Evolutionary conservation across 2,888 invertebrate genomes (phyloP).

Genomic region (Petrolisthes cinctipes): DNA sequence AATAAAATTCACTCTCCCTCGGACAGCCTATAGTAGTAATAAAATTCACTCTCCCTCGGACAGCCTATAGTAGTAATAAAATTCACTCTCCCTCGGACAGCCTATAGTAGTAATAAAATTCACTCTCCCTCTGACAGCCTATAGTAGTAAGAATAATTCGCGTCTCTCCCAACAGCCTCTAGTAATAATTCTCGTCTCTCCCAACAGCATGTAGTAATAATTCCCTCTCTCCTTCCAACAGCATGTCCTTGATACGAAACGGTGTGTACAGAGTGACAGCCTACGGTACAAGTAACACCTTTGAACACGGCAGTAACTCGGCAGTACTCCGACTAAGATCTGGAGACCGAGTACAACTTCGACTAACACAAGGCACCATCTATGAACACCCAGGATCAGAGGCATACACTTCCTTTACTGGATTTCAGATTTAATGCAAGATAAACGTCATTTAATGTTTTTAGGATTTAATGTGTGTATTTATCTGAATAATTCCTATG

Average conservation of each 20-base stretch:
- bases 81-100: too few relatives aligned
- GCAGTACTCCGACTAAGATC: constrained; percentile 24
- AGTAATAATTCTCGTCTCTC: background rate
- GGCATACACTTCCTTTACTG: constrained; percentile 48
- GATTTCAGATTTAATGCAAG: constrained; percentile 11
- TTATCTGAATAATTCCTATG: too few relatives aligned
- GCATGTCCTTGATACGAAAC: constrained; percentile 44
- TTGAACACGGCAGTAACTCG: constrained; percentile 41
- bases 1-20: too few relatives aligned
- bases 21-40: too few relatives aligned
- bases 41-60: too few relatives aligned
- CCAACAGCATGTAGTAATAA: background rate
- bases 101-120: too few relatives aligned
- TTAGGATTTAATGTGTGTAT: too few relatives aligned
- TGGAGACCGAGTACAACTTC: constrained; percentile 32
- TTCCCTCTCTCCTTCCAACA: background rate
- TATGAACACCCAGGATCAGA: constrained; percentile 53
- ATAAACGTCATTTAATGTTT: too few relatives aligned
- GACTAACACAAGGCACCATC: constrained; percentile 44
- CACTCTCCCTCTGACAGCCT: too few relatives aligned
- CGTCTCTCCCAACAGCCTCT: background rate
- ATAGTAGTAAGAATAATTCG: background rate
- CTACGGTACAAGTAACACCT: constrained; percentile 36
- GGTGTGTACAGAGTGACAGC: constrained; percentile 51
- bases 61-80: too few relatives aligned